These are phyloP conservation scores for Nesospiza acunhae DNA, from an alignment of 2,113 vertebrate genomes.

Conservation along the genomic window DNA sequence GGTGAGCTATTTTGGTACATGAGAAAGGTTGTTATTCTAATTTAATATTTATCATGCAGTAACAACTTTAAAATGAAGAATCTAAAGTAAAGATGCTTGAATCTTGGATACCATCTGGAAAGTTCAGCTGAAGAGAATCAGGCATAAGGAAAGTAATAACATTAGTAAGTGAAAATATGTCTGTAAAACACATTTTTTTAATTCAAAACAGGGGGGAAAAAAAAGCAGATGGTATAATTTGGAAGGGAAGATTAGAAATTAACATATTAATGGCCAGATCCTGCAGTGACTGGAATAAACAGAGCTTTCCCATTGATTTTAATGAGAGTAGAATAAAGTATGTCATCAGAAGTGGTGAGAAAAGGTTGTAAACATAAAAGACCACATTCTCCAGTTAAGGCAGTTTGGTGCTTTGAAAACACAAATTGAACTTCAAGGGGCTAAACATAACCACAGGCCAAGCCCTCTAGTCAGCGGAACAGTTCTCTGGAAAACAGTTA, in stretches of 20 bases:
- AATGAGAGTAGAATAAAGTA: background rate
- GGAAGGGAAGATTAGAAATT: constrained; percentile 28
- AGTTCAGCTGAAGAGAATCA: background rate
- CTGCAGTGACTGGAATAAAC: constrained; percentile 2
- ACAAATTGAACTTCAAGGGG: background rate
- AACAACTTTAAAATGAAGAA: constrained; percentile 32
- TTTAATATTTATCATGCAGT: constrained; percentile 38
- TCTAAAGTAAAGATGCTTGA: background rate
- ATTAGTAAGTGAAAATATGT: constrained; percentile 19
- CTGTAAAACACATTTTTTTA: background rate
- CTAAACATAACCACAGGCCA: background rate
- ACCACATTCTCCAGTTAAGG: background rate
- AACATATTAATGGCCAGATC: constrained; percentile 32
- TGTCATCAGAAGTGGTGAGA: background rate
- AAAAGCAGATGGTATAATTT: constrained; percentile 18
- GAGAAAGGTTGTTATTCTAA: constrained; percentile 41
- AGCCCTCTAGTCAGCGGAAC: background rate
- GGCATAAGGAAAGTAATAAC: constrained; percentile 2
- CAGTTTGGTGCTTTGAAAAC: background rate
- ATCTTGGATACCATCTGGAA: constrained; percentile 37
- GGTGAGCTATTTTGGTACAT: constrained; percentile 32
- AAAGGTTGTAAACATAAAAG: background rate
- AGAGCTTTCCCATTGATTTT: background rate
- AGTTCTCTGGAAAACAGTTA: background rate
- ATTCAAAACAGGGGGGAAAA: background rate